Base-by-base conservation (phyloP, 2,797 vertebrate species). In the Lepus oiostolus region DNA sequence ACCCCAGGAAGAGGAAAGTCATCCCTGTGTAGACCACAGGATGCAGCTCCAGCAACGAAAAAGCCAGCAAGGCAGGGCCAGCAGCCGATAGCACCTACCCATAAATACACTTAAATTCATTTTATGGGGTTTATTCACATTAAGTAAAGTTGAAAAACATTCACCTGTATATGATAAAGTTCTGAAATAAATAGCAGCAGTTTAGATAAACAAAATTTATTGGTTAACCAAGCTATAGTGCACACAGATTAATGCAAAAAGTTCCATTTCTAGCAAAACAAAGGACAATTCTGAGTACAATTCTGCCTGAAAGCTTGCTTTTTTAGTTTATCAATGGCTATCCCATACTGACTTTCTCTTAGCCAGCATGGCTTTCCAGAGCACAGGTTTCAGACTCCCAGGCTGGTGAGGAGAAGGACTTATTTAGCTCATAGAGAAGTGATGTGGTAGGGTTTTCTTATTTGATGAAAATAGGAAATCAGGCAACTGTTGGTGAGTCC, bases 121-220 rank as follows among this genome's bases (percentile, higher is more conserved):
- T 95, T 96, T 96, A 93, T 83, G 71, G 47, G 63, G 30, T 62
- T 75, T 88, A 76, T n/a, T 62, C 85, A 28, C 63, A 68, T 91
- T 91, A 84, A 76, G 47, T 75, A 91, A 88, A 75, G 67, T 71
- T 74, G 81, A 74, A 88, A 93, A 70, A 47, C 72, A 87, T 62
- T 94, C 90, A 96, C 91, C 85, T 96, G 90, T 88, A 76, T 83
- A 96, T 72, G 90, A 83, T 93, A 54, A 88, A 77, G 42, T 54
- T 83, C 68, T 84, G 54, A 86, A 85, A 85, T 91, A 88, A 80
- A 91, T 28, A 90, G 35, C 35, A 96, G 19, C 54, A 88, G 32
- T 65, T 95, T 47, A 85, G 67, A 67, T 30, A 70, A 65, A 67
- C 62, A 72, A 80, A 38, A 58, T 17, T 24, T 80, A 70, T 91